phyloP scores from a whole-genome alignment of 23 tunicate species.

The Clavelina lepadiformis region DNA sequence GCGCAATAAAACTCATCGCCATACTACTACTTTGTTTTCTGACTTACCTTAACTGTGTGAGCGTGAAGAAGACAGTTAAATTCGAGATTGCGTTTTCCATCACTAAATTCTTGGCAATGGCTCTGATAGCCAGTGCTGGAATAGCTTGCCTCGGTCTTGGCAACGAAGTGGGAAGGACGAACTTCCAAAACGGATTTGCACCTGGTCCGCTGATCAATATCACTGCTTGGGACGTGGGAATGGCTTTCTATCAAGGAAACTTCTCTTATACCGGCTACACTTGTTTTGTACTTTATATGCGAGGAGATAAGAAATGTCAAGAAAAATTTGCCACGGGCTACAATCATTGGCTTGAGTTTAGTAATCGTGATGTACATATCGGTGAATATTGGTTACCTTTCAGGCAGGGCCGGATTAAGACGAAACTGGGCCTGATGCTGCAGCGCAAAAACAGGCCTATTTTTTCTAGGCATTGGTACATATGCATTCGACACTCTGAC shows the following conservation, averaged over 20 bases:
- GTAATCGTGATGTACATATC: constrained; percentile 36
- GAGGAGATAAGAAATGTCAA: constrained; percentile 49
- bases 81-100: constrained; percentile 39
- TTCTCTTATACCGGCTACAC: constrained; percentile 52
- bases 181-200: constrained; percentile 47
- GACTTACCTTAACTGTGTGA: constrained; percentile 28
- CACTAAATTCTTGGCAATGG: constrained; percentile 45
- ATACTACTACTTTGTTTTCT: constrained; percentile 1
- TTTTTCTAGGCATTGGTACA: too few relatives aligned
- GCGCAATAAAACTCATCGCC: constrained; percentile 30
- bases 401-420: too few relatives aligned
- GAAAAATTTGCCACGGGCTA: constrained; percentile 37
- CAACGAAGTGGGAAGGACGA: constrained; percentile 32
- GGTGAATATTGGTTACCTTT: constrained; percentile 63
- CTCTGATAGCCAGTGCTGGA: constrained; percentile 39
- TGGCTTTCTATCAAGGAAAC: constrained; percentile 34
- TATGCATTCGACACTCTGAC: too few relatives aligned
- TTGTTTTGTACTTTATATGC: constrained; percentile 3
- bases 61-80: constrained; percentile 29
- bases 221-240: constrained; percentile 5
- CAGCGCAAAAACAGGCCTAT: too few relatives aligned
- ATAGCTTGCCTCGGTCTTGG: constrained; percentile 19
- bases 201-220: background rate
- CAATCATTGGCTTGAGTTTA: constrained; percentile 1
- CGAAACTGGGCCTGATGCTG: too few relatives aligned